Base-by-base conservation (phyloP, 2,113 vertebrate species). In the Gymnogyps californianus region DNA sequence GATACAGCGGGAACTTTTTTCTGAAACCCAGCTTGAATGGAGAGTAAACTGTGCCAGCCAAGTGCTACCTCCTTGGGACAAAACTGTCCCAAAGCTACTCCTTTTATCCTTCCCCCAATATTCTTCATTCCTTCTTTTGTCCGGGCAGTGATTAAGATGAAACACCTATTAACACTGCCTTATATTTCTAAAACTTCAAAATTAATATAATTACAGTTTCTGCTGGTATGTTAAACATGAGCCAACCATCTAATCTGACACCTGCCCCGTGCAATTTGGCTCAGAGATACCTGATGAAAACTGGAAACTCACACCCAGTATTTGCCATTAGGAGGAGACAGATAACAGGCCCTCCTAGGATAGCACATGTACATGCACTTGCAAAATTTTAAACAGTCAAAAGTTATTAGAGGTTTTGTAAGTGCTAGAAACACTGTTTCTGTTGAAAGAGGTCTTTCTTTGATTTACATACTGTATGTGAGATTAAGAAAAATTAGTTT, bases 401-500 rank as follows among this genome's bases (percentile, higher is more conserved):
- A 6, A 61, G n/a, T 59, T 71, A 83, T 31, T n/a, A 75, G 16
- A 80, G 29, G 11, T 18, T 83, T 90, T 25, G 2, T 28, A 71
- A 77, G 65, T 54, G n/a, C 51, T 66, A 21, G 22, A 93, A 94
- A 51, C 54, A 59, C 14, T 31, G 26, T 40, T 71, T 44, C 49
- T 91, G 42, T 67, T 87, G 46, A 85, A 91, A 29, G 36, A 85
- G 21, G 6, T 62, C 52, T 76, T 58, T 38, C 69, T 57, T 87
- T 86, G 31, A 94, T 93, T 95, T 92, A 52, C 26, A 88, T 31
- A 51, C 36, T 75, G 29, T 16, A 46, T 65, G 9, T 21, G 42
- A 83, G 88, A 95, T 95, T 90, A 93, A 65, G 67, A 82, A 85
- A 94, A 90, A 84, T 91, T 83, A 81, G 16, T 76, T 95, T 59